These are phyloP conservation scores for Acromyrmex charruanus DNA, from an alignment of 1,140 invertebrate genomes.

Conservation along the genomic window DNA sequence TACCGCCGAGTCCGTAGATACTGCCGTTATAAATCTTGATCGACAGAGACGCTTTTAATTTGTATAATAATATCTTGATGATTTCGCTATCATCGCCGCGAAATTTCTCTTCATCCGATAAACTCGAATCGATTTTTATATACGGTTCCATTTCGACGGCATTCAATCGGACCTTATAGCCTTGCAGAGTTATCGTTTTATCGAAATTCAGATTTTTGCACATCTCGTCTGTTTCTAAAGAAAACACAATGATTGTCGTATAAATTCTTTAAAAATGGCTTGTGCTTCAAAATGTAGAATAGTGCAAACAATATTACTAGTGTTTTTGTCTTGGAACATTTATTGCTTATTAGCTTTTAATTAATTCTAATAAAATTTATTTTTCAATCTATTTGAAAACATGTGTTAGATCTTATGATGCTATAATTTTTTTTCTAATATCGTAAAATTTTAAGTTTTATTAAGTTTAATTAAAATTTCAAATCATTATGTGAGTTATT, in stretches of 20 bases:
- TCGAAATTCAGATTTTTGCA: slow-evolving; percentile 67
- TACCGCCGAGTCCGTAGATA: slow-evolving; percentile 39
- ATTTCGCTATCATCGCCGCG: slow-evolving; percentile 66
- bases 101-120: slow-evolving; percentile 34
- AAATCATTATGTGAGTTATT: background rate
- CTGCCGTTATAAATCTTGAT: slow-evolving; percentile 25
- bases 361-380: background rate
- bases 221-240: background rate
- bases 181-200: slow-evolving; percentile 42
- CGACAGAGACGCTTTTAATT: slow-evolving; percentile 35
- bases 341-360: background rate
- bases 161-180: slow-evolving; percentile 64
- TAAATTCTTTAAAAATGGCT: background rate
- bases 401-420: background rate
- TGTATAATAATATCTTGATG: slow-evolving; percentile 49
- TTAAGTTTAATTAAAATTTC: background rate
- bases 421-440: background rate
- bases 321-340: background rate
- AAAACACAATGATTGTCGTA: background rate
- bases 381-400: background rate
- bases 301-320: background rate
- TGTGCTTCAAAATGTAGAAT: background rate
- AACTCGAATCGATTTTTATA: slow-evolving; percentile 23
- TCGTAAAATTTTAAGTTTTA: background rate
- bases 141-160: slow-evolving; percentile 41